A percentile compares a stretch with the other conserved stretches of the same genome.
Conservation (phyloP, 2,888 invertebrate genomes). For the Drosophila borealis region DNA sequence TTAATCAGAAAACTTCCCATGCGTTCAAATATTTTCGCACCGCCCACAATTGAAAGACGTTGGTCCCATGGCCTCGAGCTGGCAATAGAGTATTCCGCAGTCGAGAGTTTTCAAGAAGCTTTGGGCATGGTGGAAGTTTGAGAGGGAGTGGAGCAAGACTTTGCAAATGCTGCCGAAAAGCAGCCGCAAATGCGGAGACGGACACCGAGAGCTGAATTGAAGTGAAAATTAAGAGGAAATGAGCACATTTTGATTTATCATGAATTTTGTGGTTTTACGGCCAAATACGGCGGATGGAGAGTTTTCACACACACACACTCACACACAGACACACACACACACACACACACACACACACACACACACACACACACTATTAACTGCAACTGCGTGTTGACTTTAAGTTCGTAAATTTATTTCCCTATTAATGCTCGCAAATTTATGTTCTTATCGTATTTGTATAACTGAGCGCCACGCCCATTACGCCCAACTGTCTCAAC, state of each 20-base stretch:
- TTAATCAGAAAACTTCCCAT: too few species aligned
- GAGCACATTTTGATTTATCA: slow-evolving; percentile 79
- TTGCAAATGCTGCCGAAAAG: slow-evolving; percentile 4
- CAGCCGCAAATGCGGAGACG: slow-evolving; percentile 6
- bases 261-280: slow-evolving; percentile 63
- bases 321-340: background rate
- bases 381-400: slow-evolving; percentile 41
- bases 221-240: slow-evolving; percentile 78
- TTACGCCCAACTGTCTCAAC: slow-evolving; percentile 5
- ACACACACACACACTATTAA: background rate
- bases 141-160: background rate
- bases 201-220: slow-evolving; percentile 53
- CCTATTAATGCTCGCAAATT: slow-evolving; percentile 43
- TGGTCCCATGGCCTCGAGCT: background rate
- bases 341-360: background rate
- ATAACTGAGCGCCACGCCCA: slow-evolving; percentile 20
- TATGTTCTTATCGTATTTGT: slow-evolving; percentile 46
- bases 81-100: slow-evolving; percentile 11
- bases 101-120: background rate
- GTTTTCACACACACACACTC: slow-evolving; percentile 5
- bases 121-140: background rate
- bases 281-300: slow-evolving; percentile 25
- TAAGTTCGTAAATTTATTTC: slow-evolving; percentile 53
- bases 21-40: too few species aligned
- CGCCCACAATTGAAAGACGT: too few species aligned